Evolutionary conservation across 2,113 vertebrate species (phyloP), one percentile per base, ranked within the genome.

Genomic region (Chionodraco myersi): DNA sequence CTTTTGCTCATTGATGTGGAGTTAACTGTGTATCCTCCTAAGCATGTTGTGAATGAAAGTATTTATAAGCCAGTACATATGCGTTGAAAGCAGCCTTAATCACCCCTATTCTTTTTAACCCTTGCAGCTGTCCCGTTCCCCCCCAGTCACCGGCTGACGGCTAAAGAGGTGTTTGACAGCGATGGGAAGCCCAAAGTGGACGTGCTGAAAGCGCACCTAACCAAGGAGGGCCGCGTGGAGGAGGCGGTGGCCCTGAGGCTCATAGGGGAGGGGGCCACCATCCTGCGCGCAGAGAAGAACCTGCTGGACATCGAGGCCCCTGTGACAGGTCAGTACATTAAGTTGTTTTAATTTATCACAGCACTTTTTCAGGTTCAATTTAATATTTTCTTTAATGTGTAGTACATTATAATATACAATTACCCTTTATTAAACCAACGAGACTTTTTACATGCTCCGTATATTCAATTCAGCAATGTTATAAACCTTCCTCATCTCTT

Each of bases 101-200:
- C n/a, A 72, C 60, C 3, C 6, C 47, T 64, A 10, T 77, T 6
- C 83, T 63, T 86, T 23, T 44, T 16, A 48, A 45, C 58, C 30
- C 21, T 84, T 83, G 8, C 92, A 99, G 98, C 98, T 93, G 97
- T 99, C 89, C 98, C 98, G 0, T 99, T 99, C 94, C 98, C 98
- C 71, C 97, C 97, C 71, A 99, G 96, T 92, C 98, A 99, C 86
- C 97, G 97, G 83, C 97, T 99, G 88, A 99, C 97, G 67, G 97
- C 96, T 67, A 99, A 99, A 93, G 98, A 99, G 95, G 97, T 99
- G 89, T 99, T 99, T 75, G 98, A 99, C 94, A 96, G 95, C 0
- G 98, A 99, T 65, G 98, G 97, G 73, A 98, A 98, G 85, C 98
- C 98, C 71, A 97, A 97, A 81, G 98, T 99, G 94, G 98, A 99